Base-by-base conservation (phyloP, 1,140 invertebrate genomes). In the Anastatus disparis region DNA sequence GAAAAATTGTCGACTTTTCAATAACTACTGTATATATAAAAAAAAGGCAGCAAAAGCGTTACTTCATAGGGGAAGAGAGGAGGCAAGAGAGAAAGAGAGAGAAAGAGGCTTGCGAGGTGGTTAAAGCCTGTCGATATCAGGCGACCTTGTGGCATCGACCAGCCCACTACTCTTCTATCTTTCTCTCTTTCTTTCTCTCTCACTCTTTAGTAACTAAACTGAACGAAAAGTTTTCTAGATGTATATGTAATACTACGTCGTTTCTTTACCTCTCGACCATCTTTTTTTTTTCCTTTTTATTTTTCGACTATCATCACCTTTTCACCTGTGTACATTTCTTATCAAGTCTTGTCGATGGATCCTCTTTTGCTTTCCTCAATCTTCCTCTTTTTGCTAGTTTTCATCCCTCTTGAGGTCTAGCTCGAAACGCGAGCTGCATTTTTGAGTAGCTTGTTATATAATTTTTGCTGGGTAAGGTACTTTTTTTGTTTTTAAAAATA, bases 141-240 rank as follows among this genome's bases (percentile, higher is more conserved):
- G 71, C 74, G 77, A 79, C 75, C 77, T 78, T 79, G 77, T 50
- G 59, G 62, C 72, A 79, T 79, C 76, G 76, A 78, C 74, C 75
- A 68, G 63, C 65, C 75, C 58, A 67, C 71, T 3, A 38, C 56
- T 53, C 61, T 53, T 44, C 50, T 69, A 68, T n/a, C 24, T 27
- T 35, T 46, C 53, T 66, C 52, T 56, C 12, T 29, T 2, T 7
- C 58, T 12, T 20, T 29, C 17, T 26, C 12, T 4, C 24, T 55
- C 3, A n/a, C 20, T 55, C 27, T 15, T n/a, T n/a, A n/a, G n/a
- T n/a, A n/a, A n/a, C 42, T 3, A 44, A 17, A n/a, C 2, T 15
- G n/a, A 29, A 17, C 27, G 52, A 55, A 31, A n/a, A n/a, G n/a
- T n/a, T n/a, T n/a, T n/a, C n/a, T n/a, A n/a, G n/a, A n/a, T n/a